Base-by-base conservation (phyloP, 2,888 invertebrate species). In the Caenorhabditis panamensis region DNA sequence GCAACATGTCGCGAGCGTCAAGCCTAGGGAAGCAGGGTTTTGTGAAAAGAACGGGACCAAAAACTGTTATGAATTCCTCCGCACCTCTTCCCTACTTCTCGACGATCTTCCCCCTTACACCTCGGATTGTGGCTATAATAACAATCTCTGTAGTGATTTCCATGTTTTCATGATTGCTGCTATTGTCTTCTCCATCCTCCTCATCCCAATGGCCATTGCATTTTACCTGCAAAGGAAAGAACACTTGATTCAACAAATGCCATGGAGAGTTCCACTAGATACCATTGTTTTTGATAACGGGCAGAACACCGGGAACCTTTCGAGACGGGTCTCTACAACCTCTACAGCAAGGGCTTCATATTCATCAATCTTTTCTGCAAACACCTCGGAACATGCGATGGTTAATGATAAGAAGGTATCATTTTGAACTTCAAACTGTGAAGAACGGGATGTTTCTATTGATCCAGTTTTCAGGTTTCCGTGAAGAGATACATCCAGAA, bases 171-270 rank as follows among this genome's bases (percentile, higher is more conserved):
- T 82, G 51, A 82, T 82, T 37, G 83, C 77, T 28, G 83, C 66
- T 1, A 20, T 71, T 28, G 72, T 84, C 18, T 67, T 76, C 26
- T 67, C 72, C 11, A 76, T 84, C 8, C 58, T 86, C 2, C 49
- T 79, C 8, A 79, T 83, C 20, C 84, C 84, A 2, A 53, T 86
- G 41, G 64, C 58, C 8, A 67, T 86, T 3, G 86, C 86, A 13
- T 83, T 83, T 47, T 84, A 84, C 47, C 77, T 86, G 18, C 84
- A 86, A 54, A 68, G 86, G 44, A 86, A 85, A 61, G 84, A 85
- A 54, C 83, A 81, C 54, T 64, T 84, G 37, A 77, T 86, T 9
- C 76, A 82, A 22, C 54, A 79, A 56, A 86, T 86, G 86, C 82
- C 85, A 0, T 86, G 86, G 86, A 69, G 86, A 62, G 79, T 86